Conservation (phyloP, 2,113 vertebrate genomes). For the Syngnathus floridae region DNA sequence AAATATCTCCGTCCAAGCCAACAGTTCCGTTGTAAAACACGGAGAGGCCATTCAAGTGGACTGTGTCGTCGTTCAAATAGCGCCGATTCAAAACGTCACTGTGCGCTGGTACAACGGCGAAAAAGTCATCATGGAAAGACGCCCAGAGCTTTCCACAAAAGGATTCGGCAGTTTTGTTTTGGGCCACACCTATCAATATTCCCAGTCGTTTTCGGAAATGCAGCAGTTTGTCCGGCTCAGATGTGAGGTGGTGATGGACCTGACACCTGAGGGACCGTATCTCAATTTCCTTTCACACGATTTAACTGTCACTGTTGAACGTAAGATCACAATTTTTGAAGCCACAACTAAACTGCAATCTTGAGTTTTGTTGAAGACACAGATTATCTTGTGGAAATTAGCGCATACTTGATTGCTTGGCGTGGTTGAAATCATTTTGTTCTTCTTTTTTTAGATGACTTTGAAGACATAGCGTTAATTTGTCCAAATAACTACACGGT, state of each 20-base stretch:
- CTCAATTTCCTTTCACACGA: background rate
- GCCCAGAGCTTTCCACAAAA: background rate
- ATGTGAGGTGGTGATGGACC: constrained; percentile 59
- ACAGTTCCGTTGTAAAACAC: constrained; percentile 17
- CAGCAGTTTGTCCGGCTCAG: constrained; percentile 22
- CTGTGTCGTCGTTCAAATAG: constrained; percentile 51
- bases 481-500: constrained; percentile 24
- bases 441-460: background rate
- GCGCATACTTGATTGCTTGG: too few relatives aligned
- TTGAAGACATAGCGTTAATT: background rate
- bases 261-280: constrained; percentile 26
- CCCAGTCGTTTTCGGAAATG: background rate
- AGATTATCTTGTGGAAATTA: too few relatives aligned
- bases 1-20: constrained; percentile 33
- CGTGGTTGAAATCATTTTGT: background rate
- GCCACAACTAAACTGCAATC: constrained; percentile 9
- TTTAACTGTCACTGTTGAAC: constrained; percentile 17
- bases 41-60: background rate
- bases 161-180: constrained; percentile 1
- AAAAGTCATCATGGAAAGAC: background rate
- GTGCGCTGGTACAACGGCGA: constrained; percentile 40
- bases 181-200: background rate
- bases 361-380: background rate
- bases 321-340: constrained; percentile 37
- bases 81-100: constrained; percentile 35